Conservation (phyloP, 2,113 vertebrate genomes). For the Carassius auratus region DNA sequence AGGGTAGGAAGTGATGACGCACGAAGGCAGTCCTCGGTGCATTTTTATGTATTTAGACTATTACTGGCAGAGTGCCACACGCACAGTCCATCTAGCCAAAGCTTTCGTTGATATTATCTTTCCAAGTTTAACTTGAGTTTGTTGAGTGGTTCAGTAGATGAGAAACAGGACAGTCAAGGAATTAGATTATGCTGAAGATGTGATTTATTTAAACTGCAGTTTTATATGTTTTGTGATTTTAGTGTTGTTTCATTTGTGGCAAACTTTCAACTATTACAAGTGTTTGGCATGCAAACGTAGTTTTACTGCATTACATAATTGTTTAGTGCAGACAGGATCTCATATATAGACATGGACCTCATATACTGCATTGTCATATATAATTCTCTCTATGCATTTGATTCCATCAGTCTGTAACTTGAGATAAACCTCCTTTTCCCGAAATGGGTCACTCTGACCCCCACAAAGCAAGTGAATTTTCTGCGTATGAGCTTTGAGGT, state of each 20-base stretch:
- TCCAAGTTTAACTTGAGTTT: not conserved
- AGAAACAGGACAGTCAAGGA: not conserved
- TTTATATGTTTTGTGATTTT: no score
- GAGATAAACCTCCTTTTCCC: not conserved
- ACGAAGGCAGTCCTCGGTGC: not conserved
- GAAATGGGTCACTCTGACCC: not conserved
- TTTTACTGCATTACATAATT: not conserved
- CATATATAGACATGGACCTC: not conserved
- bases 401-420: not conserved
- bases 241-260: not conserved
- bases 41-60: slow-evolving; percentile 20
- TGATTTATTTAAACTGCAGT: no score
- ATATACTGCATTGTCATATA: not conserved
- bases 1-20: slow-evolving; percentile 20
- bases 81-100: not conserved
- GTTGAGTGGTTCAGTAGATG: not conserved
- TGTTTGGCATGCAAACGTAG: not conserved
- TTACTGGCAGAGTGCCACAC: slow-evolving; percentile 5
- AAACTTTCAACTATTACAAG: not conserved
- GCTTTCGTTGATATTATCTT: not conserved
- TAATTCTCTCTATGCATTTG: not conserved
- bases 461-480: not conserved
- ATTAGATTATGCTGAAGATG: not conserved
- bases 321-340: not conserved
- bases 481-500: not conserved